These are phyloP conservation scores for Mustela nigripes DNA, from an alignment of 2,113 vertebrate genomes.

Conservation along the genomic window DNA sequence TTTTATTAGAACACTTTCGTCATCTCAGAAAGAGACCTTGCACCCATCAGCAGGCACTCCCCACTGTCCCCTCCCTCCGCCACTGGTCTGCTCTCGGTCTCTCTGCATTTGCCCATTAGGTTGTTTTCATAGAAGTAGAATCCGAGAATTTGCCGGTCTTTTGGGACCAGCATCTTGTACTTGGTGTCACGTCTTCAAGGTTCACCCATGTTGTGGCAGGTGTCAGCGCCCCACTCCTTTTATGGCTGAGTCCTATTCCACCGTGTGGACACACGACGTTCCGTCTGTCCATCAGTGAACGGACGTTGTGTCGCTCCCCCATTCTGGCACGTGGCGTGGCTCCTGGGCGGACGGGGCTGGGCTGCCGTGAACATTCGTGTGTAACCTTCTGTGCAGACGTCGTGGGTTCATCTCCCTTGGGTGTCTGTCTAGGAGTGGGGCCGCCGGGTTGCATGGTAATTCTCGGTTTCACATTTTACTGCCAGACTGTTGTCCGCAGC, in stretches of 20 bases:
- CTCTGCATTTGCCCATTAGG: background rate
- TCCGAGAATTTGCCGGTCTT: no score
- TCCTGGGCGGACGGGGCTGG: background rate
- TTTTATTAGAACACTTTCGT: background rate
- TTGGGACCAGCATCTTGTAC: background rate
- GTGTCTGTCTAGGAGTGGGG: background rate
- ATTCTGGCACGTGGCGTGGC: background rate
- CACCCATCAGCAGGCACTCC: background rate
- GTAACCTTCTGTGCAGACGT: background rate
- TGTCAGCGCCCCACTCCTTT: background rate
- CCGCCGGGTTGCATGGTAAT: background rate
- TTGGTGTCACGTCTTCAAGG: background rate
- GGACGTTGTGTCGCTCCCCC: background rate
- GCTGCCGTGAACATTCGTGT: accelerated
- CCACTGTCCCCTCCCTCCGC: background rate
- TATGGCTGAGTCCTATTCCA: background rate
- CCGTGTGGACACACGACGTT: background rate
- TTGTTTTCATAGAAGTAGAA: background rate
- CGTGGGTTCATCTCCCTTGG: background rate
- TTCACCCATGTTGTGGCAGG: background rate
- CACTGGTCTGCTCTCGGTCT: background rate
- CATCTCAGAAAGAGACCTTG: background rate
- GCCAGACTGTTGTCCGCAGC: background rate
- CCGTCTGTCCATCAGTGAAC: background rate
- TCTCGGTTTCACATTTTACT: background rate